Percentiles rank a stretch among this genome's conserved stretches.
Evolutionary conservation across 2,888 invertebrate genomes (phyloP).

Genomic region (Sicus ferrugineus): DNA sequence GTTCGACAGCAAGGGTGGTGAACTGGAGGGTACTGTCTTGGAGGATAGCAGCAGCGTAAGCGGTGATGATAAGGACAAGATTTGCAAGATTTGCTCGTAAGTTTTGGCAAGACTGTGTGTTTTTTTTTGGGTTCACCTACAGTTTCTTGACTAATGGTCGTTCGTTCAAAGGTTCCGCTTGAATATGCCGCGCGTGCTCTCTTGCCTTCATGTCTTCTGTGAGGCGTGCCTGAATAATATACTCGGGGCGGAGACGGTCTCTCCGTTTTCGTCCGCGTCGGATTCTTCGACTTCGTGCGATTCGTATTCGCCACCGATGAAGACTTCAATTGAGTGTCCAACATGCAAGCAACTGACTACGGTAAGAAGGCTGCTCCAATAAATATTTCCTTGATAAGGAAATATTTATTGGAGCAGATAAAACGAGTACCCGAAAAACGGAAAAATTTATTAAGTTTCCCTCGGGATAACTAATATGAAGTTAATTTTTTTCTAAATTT

Average conservation of each 20-base stretch:
- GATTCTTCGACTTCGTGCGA: conserved; percentile 50
- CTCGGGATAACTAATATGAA: no score
- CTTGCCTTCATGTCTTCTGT: conserved; percentile 95
- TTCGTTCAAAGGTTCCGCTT: conserved; percentile 72
- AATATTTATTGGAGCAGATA: neutral
- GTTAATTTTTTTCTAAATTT: neutral
- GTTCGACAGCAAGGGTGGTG: conserved; percentile 56
- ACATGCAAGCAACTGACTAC: conserved; percentile 86
- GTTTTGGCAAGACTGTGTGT: conserved; percentile 53
- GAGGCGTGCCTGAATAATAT: conserved; percentile 88
- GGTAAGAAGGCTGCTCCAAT: conserved; percentile 67
- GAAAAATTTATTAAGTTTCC: no score
- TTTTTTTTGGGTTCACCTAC: conserved; percentile 69
- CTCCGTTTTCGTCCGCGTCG: conserved; percentile 64
- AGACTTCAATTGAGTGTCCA: conserved; percentile 71
- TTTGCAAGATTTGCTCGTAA: conserved; percentile 74
- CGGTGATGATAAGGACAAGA: conserved; percentile 67
- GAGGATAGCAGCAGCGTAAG: conserved; percentile 61
- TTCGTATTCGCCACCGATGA: conserved; percentile 41
- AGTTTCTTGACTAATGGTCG: neutral
- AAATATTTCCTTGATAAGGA: neutral
- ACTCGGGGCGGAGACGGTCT: conserved; percentile 74
- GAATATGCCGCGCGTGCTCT: conserved; percentile 84
- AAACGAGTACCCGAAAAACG: no score
- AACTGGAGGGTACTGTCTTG: conserved; percentile 58